Conservation (phyloP, 2,888 invertebrate genomes). For the Pseudococcus longispinus region DNA sequence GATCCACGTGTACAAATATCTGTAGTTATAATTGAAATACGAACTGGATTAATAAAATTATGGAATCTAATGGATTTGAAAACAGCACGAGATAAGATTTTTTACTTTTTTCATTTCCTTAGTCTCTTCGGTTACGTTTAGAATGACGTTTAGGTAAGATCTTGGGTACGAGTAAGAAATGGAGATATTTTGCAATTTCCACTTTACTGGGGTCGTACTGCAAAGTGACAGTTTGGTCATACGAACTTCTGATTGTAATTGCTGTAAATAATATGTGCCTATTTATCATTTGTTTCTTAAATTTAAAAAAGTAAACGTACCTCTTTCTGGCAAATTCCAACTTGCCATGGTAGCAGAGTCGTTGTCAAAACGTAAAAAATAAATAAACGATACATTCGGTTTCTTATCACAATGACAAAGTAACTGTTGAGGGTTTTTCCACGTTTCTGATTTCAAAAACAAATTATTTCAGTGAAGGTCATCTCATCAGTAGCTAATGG, state of each 20-base stretch:
- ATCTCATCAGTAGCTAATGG: too few relatives aligned
- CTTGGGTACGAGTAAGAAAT: not conserved
- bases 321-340: not conserved
- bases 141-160: not conserved
- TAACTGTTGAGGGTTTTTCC: too few relatives aligned
- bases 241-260: not conserved
- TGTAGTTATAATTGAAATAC: not conserved
- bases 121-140: slow-evolving; percentile 6
- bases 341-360: not conserved
- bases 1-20: not conserved
- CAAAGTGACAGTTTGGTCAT: not conserved
- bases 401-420: too few relatives aligned
- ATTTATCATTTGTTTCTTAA: not conserved
- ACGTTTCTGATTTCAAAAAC: too few relatives aligned
- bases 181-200: not conserved
- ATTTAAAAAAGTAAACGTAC: not conserved
- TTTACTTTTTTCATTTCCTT: not conserved
- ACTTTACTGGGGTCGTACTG: not conserved
- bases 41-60: too few relatives aligned
- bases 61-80: too few relatives aligned
- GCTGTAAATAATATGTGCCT: not conserved
- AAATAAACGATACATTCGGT: not conserved
- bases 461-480: too few relatives aligned
- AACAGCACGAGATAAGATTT: not conserved
- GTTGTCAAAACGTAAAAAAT: not conserved